Base-by-base conservation (phyloP, 37 sponge, comb jelly and placozoan genomes). In the Trichoplax adhaerens region DNA sequence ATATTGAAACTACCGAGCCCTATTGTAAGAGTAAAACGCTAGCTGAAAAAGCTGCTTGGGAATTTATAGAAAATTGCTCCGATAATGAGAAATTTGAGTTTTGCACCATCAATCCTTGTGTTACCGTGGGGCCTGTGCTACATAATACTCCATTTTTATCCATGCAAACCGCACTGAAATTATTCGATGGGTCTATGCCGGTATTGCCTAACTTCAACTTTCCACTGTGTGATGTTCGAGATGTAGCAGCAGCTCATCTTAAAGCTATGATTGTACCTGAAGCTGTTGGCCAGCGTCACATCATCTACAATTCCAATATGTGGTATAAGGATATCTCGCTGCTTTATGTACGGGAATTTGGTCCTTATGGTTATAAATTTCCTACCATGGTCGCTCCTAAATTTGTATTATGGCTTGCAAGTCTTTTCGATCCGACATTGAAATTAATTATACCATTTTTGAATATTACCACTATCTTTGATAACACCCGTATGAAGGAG, bases 41-140 rank as follows among this genome's bases (percentile, higher is more conserved):
- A 53, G 95, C 95, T 0, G 95, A 94, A 59, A 69, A 56, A 57
- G 81, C 85, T 7, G 91, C 91, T 48, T 90, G 95, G 95, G 83
- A 89, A 2, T 79, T 87, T 51, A 64, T 81, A 49, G 72, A 79
- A 58, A 66, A 69, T 1, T 65, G 82, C 4, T 65, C 77, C 2
- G 83, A 81, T 5, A 78, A 77, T 29, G 83, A 80, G 58, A 57
- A 72, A 12, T 88, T 94, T 82, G 95, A 94, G 65, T 65, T 94
- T 62, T 85, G 68, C 10, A 81, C 75, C 3, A 68, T 94, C 5
- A 84, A 84, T 57, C 95, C 95, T 0, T 78, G 74, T 8, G 62
- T 76, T 54, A 69, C 87, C 2, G 53, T 79, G 7, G 95, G 95
- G 8, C 95, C 95, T 7, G 54, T 86, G 0, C 79, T 94, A 64